Percentiles rank a stretch among this genome's conserved stretches.
phyloP scores from a whole-genome alignment of 2,888 invertebrate genomes.

The Dendrolimus pini region DNA sequence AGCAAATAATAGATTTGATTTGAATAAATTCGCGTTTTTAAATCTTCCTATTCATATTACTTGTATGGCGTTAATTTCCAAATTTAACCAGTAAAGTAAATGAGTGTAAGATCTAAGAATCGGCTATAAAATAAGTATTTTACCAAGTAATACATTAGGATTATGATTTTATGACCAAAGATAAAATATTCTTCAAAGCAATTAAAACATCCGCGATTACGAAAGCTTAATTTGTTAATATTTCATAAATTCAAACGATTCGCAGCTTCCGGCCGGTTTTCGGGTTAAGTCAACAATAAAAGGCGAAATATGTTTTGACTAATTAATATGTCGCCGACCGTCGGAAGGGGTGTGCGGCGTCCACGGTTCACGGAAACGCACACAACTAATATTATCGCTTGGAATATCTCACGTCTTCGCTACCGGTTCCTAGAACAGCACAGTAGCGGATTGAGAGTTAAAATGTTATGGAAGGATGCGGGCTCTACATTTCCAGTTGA shows the following conservation, averaged over 20 bases:
- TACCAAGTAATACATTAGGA: too few relatives aligned
- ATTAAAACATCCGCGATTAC: neutral
- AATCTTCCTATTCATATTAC: too few relatives aligned
- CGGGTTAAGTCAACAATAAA: constrained; percentile 2
- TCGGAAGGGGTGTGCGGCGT: constrained; percentile 27
- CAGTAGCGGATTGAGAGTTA: neutral
- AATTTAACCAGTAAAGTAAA: too few relatives aligned
- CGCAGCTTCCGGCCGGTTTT: neutral
- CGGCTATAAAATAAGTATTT: too few relatives aligned
- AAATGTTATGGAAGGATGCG: neutral
- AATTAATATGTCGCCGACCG: constrained; percentile 30
- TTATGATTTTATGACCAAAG: neutral
- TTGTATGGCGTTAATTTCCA: too few relatives aligned
- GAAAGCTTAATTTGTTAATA: neutral
- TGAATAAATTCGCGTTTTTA: too few relatives aligned
- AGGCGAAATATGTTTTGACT: neutral
- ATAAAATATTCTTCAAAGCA: neutral
- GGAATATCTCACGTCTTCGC: constrained; percentile 60
- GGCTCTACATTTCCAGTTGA: neutral
- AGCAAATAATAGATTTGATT: too few relatives aligned
- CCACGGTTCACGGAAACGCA: constrained; percentile 49
- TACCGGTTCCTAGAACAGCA: constrained; percentile 43
- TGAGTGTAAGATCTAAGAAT: too few relatives aligned
- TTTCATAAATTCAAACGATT: neutral
- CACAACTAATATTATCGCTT: constrained; percentile 64